A percentile compares a stretch with the other conserved stretches of the same genome.
These are phyloP conservation scores for Australoheros scitulus DNA, from an alignment of 2,113 vertebrate genomes.

Conservation along the genomic window DNA sequence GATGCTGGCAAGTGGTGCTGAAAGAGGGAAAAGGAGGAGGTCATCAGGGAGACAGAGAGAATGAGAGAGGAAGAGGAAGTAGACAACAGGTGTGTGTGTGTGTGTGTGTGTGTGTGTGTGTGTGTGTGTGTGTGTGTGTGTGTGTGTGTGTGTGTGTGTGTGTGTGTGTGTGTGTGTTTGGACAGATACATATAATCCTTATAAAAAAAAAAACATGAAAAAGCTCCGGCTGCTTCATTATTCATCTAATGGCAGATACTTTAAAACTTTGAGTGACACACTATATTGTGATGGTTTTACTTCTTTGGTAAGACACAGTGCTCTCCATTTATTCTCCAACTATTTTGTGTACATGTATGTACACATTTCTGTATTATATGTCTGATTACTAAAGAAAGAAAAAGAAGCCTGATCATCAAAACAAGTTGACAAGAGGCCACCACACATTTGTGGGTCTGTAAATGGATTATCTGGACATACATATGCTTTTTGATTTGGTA, in stretches of 20 bases:
- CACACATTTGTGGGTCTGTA: background rate
- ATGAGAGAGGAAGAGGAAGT: background rate
- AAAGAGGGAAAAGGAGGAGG: background rate
- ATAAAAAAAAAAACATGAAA: background rate
- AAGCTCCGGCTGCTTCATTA: background rate
- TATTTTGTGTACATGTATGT: background rate
- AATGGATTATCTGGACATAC: background rate
- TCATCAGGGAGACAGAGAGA: background rate
- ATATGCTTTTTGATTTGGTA: background rate
- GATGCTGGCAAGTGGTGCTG: background rate
- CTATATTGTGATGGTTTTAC: background rate
- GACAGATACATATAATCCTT: too few relatives aligned
- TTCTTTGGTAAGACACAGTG: background rate
- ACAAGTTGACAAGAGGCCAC: background rate
- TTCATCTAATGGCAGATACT: background rate
- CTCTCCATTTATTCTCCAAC: too few relatives aligned
- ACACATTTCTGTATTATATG: background rate
- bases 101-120: background rate
- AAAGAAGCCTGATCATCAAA: background rate
- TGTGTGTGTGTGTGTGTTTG: too few relatives aligned
- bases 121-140: background rate
- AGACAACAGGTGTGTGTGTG: background rate
- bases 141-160: too few relatives aligned
- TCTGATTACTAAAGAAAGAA: background rate
- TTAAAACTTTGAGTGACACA: background rate